These are phyloP conservation scores for Montipora sp. DNA, from an alignment of 64 coral and sea anemone genomes.

Conservation along the genomic window DNA sequence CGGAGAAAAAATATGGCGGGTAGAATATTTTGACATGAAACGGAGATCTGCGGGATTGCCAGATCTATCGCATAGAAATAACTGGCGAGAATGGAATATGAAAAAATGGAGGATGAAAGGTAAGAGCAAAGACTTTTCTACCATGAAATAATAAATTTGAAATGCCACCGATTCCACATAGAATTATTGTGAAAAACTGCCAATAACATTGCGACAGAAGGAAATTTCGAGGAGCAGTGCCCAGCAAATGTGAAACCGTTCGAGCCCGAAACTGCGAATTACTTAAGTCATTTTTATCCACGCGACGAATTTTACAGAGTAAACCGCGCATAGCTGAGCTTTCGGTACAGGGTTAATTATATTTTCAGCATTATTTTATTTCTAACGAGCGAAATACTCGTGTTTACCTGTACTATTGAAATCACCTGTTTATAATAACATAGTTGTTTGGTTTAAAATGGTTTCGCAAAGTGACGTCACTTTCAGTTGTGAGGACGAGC, in stretches of 20 bases:
- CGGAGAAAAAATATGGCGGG: constrained; percentile 45
- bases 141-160: background rate
- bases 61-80: constrained; percentile 2
- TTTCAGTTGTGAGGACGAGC: background rate
- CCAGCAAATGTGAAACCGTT: background rate
- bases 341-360: constrained; percentile 9
- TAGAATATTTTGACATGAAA: constrained; percentile 35
- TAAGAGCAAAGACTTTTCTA: background rate
- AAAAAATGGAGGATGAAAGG: constrained; percentile 79
- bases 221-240: background rate
- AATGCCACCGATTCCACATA: background rate
- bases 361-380: constrained; percentile 45
- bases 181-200: constrained; percentile 11
- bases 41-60: constrained; percentile 34
- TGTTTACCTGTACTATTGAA: constrained; percentile 33
- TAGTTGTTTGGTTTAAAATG: constrained; percentile 38
- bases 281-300: background rate
- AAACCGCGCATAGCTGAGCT: background rate
- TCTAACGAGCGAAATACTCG: constrained; percentile 39
- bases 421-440: constrained; percentile 43
- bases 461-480: constrained; percentile 37
- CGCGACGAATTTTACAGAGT: background rate
- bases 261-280: background rate
- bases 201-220: constrained; percentile 13
- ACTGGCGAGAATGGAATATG: constrained; percentile 74